phyloP scores from a whole-genome alignment of 2,797 vertebrate species.

The Euthynnus affinis region DNA sequence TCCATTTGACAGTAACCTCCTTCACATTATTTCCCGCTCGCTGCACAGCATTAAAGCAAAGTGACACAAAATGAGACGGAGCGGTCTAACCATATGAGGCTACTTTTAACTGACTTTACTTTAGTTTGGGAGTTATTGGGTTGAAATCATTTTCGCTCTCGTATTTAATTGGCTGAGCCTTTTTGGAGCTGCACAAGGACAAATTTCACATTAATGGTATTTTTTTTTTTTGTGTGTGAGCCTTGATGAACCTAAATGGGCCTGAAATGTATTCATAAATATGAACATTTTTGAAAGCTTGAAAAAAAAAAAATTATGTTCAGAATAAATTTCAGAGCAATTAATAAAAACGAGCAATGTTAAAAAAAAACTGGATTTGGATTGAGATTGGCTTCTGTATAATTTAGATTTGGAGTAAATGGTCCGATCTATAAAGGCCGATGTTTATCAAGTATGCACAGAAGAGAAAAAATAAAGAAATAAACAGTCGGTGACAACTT shows the following conservation, averaged over 20 bases:
- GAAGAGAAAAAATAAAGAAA: slow-evolving; percentile 28
- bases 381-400: neutral
- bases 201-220: slow-evolving; percentile 36
- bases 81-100: neutral
- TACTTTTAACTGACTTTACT: slow-evolving; percentile 38
- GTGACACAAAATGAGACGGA: slow-evolving; percentile 38
- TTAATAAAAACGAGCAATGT: neutral
- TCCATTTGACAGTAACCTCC: slow-evolving; percentile 32
- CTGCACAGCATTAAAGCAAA: slow-evolving; percentile 49
- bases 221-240: slow-evolving; percentile 26
- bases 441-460: slow-evolving; percentile 5
- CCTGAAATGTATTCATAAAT: slow-evolving; percentile 30
- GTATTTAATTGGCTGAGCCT: slow-evolving; percentile 33
- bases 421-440: slow-evolving; percentile 24
- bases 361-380: neutral
- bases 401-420: slow-evolving; percentile 1
- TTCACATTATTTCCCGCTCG: slow-evolving; percentile 31
- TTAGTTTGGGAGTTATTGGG: slow-evolving; percentile 34
- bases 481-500: slow-evolving; percentile 32
- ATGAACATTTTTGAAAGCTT: slow-evolving; percentile 18
- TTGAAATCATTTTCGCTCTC: slow-evolving; percentile 41
- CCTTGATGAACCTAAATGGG: slow-evolving; percentile 42
- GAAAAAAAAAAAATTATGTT: neutral
- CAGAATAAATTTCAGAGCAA: neutral
- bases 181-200: slow-evolving; percentile 42